Conservation (phyloP, 2,888 invertebrate species). For the Griposia aprilina region DNA sequence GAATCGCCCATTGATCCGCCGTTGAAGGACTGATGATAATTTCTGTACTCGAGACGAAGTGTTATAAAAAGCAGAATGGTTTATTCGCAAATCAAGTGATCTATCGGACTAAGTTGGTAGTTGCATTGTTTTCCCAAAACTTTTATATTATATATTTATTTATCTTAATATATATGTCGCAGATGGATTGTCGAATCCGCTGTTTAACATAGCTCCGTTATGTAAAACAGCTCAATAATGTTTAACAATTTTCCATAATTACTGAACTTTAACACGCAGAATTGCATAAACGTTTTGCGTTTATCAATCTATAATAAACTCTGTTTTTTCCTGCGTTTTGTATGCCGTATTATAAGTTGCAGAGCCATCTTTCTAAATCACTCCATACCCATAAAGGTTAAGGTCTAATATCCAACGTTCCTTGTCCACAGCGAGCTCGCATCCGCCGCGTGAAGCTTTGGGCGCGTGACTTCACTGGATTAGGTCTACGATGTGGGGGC, state of each 20-base stretch:
- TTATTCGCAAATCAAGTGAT: slow-evolving; percentile 4
- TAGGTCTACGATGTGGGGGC: slow-evolving; percentile 97
- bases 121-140: background rate
- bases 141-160: no score
- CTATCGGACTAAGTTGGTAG: background rate
- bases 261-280: no score
- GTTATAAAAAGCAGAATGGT: slow-evolving; percentile 17
- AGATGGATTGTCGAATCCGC: no score
- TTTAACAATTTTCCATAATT: no score
- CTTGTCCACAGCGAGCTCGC: slow-evolving; percentile 77
- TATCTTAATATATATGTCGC: no score
- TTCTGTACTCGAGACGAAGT: slow-evolving; percentile 17
- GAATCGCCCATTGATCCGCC: slow-evolving; percentile 48
- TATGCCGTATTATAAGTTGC: background rate
- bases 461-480: slow-evolving; percentile 96
- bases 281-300: no score
- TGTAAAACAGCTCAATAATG: no score
- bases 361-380: background rate
- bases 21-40: slow-evolving; percentile 23
- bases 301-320: no score
- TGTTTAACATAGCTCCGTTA: no score
- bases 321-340: no score
- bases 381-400: background rate
- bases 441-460: slow-evolving; percentile 92
- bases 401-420: background rate